These are phyloP conservation scores for Anastrepha ludens DNA, from an alignment of 1,140 invertebrate genomes.

Conservation along the genomic window DNA sequence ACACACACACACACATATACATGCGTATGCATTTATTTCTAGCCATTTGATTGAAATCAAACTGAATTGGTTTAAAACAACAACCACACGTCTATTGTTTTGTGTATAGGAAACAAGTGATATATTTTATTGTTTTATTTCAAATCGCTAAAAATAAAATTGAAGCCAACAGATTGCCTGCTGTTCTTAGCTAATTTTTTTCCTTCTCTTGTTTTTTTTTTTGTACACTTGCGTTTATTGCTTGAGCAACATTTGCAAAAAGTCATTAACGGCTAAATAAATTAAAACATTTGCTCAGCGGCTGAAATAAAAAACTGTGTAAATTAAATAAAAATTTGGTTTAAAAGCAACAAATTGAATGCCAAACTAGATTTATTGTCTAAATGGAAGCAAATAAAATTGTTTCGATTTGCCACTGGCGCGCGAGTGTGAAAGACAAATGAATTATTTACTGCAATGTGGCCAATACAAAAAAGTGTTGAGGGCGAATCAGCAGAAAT, in stretches of 20 bases:
- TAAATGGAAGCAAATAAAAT: constrained; percentile 8
- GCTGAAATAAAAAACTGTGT: not conserved
- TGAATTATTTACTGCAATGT: not conserved
- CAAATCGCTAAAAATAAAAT: constrained; percentile 4
- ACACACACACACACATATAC: not conserved
- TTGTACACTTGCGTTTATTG: not conserved
- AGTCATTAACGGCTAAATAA: constrained; percentile 48
- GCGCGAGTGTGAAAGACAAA: not conserved
- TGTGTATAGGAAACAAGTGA: not conserved
- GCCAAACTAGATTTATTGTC: constrained; percentile 28
- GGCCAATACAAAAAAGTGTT: not conserved
- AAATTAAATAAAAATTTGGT: not conserved
- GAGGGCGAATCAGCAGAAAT: too few relatives aligned
- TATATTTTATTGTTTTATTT: not conserved
- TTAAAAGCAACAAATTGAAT: constrained; percentile 14
- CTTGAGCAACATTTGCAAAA: constrained; percentile 1
- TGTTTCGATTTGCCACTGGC: constrained; percentile 17
- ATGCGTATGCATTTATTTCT: not conserved
- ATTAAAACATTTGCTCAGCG: constrained; percentile 13
- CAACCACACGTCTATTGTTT: not conserved
- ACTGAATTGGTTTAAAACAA: constrained; percentile 38
- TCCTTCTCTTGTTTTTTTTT: not conserved
- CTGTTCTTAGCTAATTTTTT: not conserved
- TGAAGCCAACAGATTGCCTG: not conserved
- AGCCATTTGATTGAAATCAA: not conserved